These are phyloP conservation scores for Hemibagrus guttatus DNA, from an alignment of 2,797 vertebrate genomes.

Conservation along the genomic window DNA sequence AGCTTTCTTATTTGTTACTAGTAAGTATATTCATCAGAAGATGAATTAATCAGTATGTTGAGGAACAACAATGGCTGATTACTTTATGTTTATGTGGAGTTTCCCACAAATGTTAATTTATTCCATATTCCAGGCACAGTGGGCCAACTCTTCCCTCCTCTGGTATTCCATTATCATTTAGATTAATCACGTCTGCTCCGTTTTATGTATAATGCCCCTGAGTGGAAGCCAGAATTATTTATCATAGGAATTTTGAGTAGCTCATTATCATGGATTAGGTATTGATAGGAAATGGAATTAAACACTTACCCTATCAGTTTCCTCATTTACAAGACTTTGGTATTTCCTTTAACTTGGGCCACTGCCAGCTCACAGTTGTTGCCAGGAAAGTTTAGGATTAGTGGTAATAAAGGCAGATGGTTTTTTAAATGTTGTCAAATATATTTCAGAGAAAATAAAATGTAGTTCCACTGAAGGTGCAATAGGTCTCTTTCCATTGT, in stretches of 20 bases:
- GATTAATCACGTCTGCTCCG: constrained; percentile 73
- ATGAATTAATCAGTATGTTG: constrained; percentile 42
- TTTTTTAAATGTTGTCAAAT: neutral
- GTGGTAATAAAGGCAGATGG: constrained; percentile 1
- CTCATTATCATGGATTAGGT: constrained; percentile 78
- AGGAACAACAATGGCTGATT: constrained; percentile 27
- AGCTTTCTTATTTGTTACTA: constrained; percentile 56
- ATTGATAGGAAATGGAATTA: constrained; percentile 73
- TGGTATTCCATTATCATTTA: constrained; percentile 71
- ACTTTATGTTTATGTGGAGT: constrained; percentile 41
- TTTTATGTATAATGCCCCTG: constrained; percentile 78
- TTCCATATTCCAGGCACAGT: constrained; percentile 65
- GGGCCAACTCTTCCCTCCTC: constrained; percentile 57
- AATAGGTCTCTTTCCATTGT: neutral
- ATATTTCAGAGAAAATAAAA: neutral
- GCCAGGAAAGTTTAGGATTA: constrained; percentile 12
- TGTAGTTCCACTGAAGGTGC: neutral
- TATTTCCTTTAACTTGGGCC: constrained; percentile 47
- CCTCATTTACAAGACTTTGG: constrained; percentile 33
- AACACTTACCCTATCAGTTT: constrained; percentile 59
- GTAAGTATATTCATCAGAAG: constrained; percentile 48
- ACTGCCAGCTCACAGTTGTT: neutral
- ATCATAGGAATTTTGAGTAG: constrained; percentile 72
- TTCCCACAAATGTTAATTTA: constrained; percentile 60
- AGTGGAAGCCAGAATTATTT: constrained; percentile 70